Evolutionary conservation across 2,888 invertebrate genomes (phyloP).

Genomic region (Eubasilissa splendida): DNA sequence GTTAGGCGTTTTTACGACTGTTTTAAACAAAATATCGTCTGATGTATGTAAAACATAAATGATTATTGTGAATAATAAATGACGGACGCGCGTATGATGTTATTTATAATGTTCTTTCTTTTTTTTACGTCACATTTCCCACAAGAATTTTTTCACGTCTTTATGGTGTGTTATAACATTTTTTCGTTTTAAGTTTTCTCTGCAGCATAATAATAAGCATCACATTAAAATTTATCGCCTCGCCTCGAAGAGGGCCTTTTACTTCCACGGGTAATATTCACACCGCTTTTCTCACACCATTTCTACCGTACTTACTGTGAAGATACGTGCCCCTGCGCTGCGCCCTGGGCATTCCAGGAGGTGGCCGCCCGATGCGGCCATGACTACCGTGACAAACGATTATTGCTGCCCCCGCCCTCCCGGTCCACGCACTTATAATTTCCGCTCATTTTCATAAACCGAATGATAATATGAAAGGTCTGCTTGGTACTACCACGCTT

Average conservation of each 20-base stretch:
- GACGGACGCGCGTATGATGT: too few species aligned
- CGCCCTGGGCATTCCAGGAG: constrained; percentile 10
- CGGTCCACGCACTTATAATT: constrained; percentile 39
- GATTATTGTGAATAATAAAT: too few species aligned
- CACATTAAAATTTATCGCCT: constrained; percentile 17
- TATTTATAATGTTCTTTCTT: too few species aligned
- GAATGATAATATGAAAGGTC: constrained; percentile 8
- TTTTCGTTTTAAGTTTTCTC: neutral
- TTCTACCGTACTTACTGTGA: too few species aligned
- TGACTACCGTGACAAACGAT: constrained; percentile 48
- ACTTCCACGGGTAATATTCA: constrained; percentile 10
- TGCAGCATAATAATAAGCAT: constrained; percentile 3
- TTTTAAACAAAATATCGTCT: too few species aligned
- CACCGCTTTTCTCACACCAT: neutral
- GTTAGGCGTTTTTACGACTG: too few species aligned
- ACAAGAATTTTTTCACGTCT: too few species aligned
- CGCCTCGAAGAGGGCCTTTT: neutral
- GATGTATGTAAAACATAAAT: too few species aligned
- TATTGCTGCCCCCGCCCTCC: constrained; percentile 33
- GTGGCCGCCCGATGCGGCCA: neutral
- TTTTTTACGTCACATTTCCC: too few species aligned
- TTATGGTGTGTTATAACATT: neutral
- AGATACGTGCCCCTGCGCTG: neutral
- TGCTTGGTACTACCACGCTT: neutral
- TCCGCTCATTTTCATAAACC: constrained; percentile 36